phyloP scores from a whole-genome alignment of 2,113 vertebrate genomes.

The Alethe castanea region DNA sequence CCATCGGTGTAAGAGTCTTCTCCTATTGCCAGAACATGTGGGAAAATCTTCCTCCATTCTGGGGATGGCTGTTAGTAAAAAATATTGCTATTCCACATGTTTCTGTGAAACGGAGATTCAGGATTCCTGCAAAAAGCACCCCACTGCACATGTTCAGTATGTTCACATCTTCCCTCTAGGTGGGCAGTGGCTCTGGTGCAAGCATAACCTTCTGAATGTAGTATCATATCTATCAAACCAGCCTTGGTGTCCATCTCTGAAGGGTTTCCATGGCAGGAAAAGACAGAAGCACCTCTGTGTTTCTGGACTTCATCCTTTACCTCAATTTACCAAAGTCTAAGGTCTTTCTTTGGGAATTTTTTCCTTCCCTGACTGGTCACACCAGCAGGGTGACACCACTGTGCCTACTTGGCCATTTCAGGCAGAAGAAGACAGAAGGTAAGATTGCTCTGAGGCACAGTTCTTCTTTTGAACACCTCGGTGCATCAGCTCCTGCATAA shows the following conservation, averaged over 20 bases:
- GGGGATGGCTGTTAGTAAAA: background rate
- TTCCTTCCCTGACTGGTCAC: background rate
- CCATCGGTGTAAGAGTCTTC: background rate
- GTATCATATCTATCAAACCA: background rate
- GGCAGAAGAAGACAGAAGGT: background rate
- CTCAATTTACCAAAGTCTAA: background rate
- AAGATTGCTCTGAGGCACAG: background rate
- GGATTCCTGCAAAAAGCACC: background rate
- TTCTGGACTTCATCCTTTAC: background rate
- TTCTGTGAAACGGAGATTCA: background rate
- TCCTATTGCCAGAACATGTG: background rate
- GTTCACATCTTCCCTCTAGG: background rate
- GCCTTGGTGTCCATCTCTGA: background rate
- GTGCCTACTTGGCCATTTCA: background rate
- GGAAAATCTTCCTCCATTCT: background rate
- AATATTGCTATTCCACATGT: background rate
- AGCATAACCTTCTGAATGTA: background rate
- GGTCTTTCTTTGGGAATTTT: background rate
- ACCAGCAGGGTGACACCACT: background rate
- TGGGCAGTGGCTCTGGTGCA: background rate
- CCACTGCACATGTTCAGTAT: background rate
- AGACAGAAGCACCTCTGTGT: rapidly evolving
- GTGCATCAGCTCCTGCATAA: background rate
- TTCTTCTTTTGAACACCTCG: background rate
- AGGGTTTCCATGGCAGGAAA: background rate